A percentile compares a stretch with the other conserved stretches of the same genome.
Evolutionary conservation across 2,888 invertebrate genomes (phyloP).

Genomic region (Sclerodermus sp.): DNA sequence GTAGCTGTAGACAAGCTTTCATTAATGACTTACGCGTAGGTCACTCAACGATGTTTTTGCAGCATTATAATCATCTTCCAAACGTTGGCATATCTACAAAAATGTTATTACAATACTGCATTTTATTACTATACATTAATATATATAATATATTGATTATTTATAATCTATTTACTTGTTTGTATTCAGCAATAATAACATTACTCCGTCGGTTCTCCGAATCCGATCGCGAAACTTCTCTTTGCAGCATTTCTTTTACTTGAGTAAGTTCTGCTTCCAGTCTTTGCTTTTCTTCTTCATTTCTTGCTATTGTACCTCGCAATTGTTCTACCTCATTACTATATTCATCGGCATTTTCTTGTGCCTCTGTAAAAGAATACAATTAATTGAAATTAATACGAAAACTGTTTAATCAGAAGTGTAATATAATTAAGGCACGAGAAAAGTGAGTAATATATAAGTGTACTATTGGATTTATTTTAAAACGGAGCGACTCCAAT

Average conservation of each 20-base stretch:
- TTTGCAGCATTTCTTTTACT: constrained; percentile 75
- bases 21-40: constrained; percentile 69
- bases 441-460: no score
- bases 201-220: constrained; percentile 73
- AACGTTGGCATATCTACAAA: constrained; percentile 83
- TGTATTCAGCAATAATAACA: constrained; percentile 88
- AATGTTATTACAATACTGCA: no score
- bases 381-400: no score
- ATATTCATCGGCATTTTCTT: constrained; percentile 64
- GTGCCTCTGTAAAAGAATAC: constrained; percentile 62
- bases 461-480: no score
- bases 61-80: constrained; percentile 78
- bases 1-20: no score
- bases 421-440: no score
- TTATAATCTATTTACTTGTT: constrained; percentile 65
- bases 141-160: not conserved
- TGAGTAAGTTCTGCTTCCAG: constrained; percentile 70
- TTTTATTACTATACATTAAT: no score
- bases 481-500: not conserved
- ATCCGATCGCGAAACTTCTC: constrained; percentile 75
- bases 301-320: constrained; percentile 64
- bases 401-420: no score
- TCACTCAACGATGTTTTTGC: constrained; percentile 66
- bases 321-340: constrained; percentile 64
- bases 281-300: constrained; percentile 72